Conservation (phyloP, 2,113 vertebrate species). For the Tyrannus savana region DNA sequence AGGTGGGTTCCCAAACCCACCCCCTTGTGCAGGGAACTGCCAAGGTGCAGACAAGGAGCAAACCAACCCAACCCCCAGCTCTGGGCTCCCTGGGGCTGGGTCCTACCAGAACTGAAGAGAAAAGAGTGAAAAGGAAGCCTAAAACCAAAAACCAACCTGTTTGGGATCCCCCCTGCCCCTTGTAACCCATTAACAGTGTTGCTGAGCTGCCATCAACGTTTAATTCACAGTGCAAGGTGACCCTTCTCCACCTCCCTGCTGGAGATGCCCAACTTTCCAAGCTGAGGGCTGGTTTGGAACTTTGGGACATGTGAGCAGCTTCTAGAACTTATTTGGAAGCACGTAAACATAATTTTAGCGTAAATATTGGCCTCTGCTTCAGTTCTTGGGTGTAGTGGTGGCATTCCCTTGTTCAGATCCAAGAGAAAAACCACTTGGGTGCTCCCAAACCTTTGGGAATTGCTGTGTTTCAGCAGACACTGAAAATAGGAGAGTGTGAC, state of each 20-base stretch:
- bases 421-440: accelerated
- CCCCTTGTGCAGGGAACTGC: accelerated
- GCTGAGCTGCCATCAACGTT: accelerated
- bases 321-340: neutral
- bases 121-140: neutral
- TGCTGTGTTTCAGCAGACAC: neutral
- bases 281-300: accelerated
- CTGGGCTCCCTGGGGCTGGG: neutral
- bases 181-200: accelerated
- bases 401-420: neutral
- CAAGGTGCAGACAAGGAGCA: no score
- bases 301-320: neutral
- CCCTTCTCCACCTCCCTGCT: neutral
- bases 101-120: neutral
- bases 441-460: neutral
- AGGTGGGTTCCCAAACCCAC: neutral
- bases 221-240: neutral
- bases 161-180: neutral
- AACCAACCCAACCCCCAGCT: accelerated
- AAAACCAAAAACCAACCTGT: accelerated
- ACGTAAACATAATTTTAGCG: accelerated
- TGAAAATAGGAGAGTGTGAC: accelerated
- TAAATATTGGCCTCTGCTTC: neutral
- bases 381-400: neutral
- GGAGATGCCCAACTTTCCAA: accelerated